Percentiles rank a stretch among this genome's conserved stretches.
Conservation (phyloP, 2,113 vertebrate species). For the Bubo scandiacus region DNA sequence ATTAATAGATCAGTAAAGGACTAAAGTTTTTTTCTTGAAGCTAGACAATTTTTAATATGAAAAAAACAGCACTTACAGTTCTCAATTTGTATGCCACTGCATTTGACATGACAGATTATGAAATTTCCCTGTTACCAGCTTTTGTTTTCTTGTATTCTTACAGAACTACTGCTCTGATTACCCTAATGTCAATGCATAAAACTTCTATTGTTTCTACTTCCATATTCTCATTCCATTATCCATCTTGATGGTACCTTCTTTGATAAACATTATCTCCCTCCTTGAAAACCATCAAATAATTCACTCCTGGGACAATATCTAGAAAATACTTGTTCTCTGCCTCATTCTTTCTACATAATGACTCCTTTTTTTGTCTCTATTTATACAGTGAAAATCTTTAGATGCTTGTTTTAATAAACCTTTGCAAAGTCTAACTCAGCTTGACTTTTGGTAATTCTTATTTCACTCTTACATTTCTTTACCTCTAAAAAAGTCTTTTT, state of each 20-base stretch:
- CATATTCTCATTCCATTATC: not conserved
- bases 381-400: not conserved
- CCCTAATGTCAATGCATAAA: not conserved
- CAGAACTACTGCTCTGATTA: constrained; percentile 7
- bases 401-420: not conserved
- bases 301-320: not conserved
- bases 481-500: not conserved
- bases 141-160: constrained; percentile 28
- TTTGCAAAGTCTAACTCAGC: not conserved
- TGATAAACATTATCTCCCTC: not conserved
- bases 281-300: not conserved
- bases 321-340: not conserved
- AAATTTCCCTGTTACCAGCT: not conserved
- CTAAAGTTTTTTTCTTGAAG: not conserved
- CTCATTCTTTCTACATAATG: not conserved
- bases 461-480: not conserved
- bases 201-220: not conserved
- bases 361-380: not conserved
- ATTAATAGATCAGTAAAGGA: not conserved
- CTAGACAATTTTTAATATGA: not conserved
- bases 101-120: constrained; percentile 1
- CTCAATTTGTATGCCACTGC: not conserved
- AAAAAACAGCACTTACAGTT: not conserved
- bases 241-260: not conserved
- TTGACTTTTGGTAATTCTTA: not conserved